A percentile compares a stretch with the other conserved stretches of the same genome.
phyloP scores from a whole-genome alignment of 2,888 invertebrate species.

The Heliconius hortense region DNA sequence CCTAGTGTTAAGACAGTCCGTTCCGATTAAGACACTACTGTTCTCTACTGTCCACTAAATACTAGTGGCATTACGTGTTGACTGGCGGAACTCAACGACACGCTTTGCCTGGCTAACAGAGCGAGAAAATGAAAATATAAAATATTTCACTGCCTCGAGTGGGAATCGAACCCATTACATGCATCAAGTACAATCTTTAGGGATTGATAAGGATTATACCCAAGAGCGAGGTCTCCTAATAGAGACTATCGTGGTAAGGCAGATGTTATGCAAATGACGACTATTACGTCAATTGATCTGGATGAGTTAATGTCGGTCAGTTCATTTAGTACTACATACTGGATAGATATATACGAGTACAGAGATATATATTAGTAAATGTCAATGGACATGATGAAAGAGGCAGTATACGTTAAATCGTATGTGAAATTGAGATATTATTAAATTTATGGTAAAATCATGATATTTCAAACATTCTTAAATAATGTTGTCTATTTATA shows the following conservation, averaged over 20 bases:
- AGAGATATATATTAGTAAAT: background rate
- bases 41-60: background rate
- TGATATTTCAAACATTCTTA: background rate
- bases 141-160: background rate
- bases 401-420: background rate
- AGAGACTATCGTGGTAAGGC: conserved; percentile 30
- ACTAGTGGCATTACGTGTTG: background rate
- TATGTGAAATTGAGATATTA: background rate
- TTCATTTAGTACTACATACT: conserved; percentile 10
- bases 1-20: no score
- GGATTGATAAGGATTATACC: background rate
- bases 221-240: conserved; percentile 20
- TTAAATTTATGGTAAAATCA: background rate
- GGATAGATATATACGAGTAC: background rate
- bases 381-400: background rate
- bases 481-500: no score
- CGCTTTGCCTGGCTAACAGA: background rate
- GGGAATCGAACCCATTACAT: background rate
- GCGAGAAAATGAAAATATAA: background rate
- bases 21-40: no score
- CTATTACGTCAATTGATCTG: conserved; percentile 39
- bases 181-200: background rate
- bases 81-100: background rate
- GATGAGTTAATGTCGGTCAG: conserved; percentile 34
- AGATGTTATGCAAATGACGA: conserved; percentile 40